These are phyloP conservation scores for Trichechus manatus DNA, from an alignment of 2,113 vertebrate genomes.

Conservation along the genomic window DNA sequence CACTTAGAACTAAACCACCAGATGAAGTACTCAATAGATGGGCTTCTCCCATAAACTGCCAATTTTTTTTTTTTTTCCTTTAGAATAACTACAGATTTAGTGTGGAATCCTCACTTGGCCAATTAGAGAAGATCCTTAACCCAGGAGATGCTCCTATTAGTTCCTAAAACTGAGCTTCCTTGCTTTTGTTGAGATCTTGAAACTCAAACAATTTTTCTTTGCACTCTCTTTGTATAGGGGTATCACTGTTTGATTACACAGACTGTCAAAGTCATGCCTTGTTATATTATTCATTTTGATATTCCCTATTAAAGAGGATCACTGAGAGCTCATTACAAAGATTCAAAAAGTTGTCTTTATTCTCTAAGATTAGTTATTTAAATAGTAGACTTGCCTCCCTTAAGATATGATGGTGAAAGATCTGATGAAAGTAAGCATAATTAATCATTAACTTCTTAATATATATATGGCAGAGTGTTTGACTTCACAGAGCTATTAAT, in stretches of 20 bases:
- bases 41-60: neutral
- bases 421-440: neutral
- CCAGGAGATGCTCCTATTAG: neutral
- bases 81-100: neutral
- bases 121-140: neutral
- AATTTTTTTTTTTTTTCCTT: neutral
- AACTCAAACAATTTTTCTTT: conserved; percentile 11
- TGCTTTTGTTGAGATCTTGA: neutral
- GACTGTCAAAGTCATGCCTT: neutral
- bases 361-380: conserved; percentile 31
- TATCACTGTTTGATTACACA: neutral
- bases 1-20: neutral
- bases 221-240: neutral
- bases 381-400: neutral
- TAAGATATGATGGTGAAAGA: neutral
- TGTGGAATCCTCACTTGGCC: neutral
- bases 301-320: neutral
- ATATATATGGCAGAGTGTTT: neutral
- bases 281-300: neutral
- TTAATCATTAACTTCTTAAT: neutral
- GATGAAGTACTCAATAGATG: neutral
- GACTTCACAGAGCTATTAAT: neutral
- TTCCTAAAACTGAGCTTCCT: neutral
- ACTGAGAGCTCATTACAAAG: neutral
- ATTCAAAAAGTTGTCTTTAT: neutral